phyloP scores from a whole-genome alignment of 2,797 vertebrate species.

The Tarsius wallacei region DNA sequence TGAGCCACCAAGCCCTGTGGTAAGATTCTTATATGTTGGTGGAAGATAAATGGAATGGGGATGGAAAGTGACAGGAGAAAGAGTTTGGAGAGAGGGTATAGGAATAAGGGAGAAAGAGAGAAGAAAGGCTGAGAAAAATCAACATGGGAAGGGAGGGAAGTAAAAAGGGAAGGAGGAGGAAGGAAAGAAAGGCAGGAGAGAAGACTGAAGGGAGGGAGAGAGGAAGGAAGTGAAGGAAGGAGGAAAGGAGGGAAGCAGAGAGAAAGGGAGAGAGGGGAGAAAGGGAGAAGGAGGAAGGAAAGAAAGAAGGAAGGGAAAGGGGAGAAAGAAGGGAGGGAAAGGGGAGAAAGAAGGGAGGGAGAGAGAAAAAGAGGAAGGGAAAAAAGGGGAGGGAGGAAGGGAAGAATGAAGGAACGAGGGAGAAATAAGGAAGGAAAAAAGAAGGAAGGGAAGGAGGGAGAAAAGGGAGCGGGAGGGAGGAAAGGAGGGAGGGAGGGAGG shows the following conservation, averaged over 20 bases:
- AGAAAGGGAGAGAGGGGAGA: not conserved
- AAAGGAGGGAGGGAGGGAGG: not conserved
- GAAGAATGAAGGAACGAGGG: not conserved
- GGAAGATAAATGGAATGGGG: not conserved
- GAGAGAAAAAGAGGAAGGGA: not conserved
- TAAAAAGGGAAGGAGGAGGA: no score
- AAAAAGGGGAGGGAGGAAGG: not conserved
- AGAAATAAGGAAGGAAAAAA: not conserved
- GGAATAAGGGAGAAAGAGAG: not conserved
- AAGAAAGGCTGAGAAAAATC: not conserved
- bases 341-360: no score
- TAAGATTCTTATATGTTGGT: not conserved
- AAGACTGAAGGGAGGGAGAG: not conserved
- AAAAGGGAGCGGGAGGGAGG: no score
- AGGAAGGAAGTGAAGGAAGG: not conserved
- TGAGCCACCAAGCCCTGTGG: no score
- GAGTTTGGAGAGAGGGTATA: not conserved
- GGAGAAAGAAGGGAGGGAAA: not conserved
- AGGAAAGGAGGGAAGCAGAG: not conserved
- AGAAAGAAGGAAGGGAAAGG: not conserved
- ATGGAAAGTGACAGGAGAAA: not conserved
- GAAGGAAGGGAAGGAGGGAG: not conserved
- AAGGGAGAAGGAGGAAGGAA: no score
- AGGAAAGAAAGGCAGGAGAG: not conserved
- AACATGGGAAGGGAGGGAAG: not conserved